phyloP scores from a whole-genome alignment of 2,797 vertebrate genomes.

The Darevskia nairensis region DNA sequence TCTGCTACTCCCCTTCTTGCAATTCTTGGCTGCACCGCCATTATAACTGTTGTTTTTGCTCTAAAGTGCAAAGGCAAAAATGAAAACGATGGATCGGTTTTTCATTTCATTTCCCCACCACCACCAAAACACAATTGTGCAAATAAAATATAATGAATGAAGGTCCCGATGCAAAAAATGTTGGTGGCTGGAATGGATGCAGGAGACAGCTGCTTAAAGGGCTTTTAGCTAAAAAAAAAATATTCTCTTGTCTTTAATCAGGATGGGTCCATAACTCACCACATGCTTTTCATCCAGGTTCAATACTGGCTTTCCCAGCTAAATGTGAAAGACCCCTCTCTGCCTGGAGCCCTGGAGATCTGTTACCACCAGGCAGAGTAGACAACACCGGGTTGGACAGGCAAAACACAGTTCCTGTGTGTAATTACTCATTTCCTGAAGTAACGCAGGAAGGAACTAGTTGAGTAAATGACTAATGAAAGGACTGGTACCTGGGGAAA shows the following conservation, averaged over 20 bases:
- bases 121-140: neutral
- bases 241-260: neutral
- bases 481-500: neutral
- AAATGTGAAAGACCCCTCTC: neutral
- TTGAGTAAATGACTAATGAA: conserved; percentile 8
- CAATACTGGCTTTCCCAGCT: neutral
- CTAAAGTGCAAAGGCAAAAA: neutral
- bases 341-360: neutral
- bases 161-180: too few relatives aligned
- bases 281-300: neutral
- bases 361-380: neutral
- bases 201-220: neutral
- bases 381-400: neutral
- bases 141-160: neutral
- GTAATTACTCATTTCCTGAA: neutral
- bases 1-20: too few relatives aligned
- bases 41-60: neutral
- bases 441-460: neutral
- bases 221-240: neutral
- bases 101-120: neutral
- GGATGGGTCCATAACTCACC: neutral
- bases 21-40: too few relatives aligned
- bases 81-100: neutral
- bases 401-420: neutral
- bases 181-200: neutral